Evolutionary conservation across 2,113 vertebrate species (phyloP).

Genomic region (Typhlomys cinereus): DNA sequence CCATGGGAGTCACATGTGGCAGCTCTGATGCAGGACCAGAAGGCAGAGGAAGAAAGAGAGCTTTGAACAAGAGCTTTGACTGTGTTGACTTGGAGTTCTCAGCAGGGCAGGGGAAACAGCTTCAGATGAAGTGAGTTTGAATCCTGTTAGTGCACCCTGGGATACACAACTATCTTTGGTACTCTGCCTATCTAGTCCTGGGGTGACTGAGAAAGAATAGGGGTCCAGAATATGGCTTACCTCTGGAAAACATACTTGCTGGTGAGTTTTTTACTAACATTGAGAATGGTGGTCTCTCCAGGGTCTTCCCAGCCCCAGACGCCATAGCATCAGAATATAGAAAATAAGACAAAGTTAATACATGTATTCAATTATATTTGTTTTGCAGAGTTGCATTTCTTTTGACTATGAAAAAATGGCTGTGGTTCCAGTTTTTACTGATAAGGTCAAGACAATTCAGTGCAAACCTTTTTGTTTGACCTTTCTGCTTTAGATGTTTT

Average conservation of each 20-base stretch:
- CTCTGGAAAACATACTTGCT: neutral
- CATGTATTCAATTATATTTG: neutral
- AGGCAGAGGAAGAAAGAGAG: neutral
- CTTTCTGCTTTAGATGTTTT: slow-evolving; percentile 13
- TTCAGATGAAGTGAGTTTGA: neutral
- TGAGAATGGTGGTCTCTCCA: neutral
- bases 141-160: neutral
- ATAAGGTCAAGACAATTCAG: neutral
- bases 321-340: neutral
- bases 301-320: neutral
- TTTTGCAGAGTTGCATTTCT: neutral
- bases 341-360: neutral
- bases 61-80: neutral
- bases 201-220: neutral
- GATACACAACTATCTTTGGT: neutral
- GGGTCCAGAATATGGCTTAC: neutral
- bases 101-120: neutral
- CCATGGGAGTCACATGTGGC: rapidly evolving
- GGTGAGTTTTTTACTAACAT: neutral
- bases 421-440: neutral
- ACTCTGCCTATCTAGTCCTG: neutral
- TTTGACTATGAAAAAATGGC: neutral
- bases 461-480: neutral
- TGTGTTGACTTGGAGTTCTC: neutral
- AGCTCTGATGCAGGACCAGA: neutral